Evolutionary conservation across 1,140 invertebrate species (phyloP).

Genomic region (Listronotus oregonensis): DNA sequence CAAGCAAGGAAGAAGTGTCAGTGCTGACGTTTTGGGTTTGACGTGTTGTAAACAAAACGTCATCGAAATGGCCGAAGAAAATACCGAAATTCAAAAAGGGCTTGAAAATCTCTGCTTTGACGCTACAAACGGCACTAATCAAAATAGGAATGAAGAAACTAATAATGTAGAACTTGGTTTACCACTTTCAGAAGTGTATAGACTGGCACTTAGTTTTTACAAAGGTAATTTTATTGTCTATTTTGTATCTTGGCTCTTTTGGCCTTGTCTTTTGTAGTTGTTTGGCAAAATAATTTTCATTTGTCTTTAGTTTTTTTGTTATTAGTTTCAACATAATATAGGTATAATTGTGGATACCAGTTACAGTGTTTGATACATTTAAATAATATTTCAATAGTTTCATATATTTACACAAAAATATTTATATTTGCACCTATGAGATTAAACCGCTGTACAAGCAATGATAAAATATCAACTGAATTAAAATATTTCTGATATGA

Average conservation of each 20-base stretch:
- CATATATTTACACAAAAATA: too few relatives aligned
- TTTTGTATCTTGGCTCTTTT: slow-evolving; percentile 1
- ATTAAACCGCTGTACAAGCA: too few relatives aligned
- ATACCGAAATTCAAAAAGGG: slow-evolving; percentile 42
- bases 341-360: too few relatives aligned
- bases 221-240: slow-evolving; percentile 72
- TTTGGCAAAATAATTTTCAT: too few relatives aligned
- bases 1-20: too few relatives aligned
- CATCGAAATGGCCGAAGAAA: slow-evolving; percentile 46
- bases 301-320: too few relatives aligned
- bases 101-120: slow-evolving; percentile 42
- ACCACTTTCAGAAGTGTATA: slow-evolving; percentile 79
- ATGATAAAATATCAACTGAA: too few relatives aligned
- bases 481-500: too few relatives aligned
- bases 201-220: slow-evolving; percentile 83
- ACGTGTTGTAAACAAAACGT: slow-evolving; percentile 32
- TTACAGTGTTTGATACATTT: too few relatives aligned
- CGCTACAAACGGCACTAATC: slow-evolving; percentile 19
- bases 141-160: slow-evolving; percentile 19
- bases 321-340: too few relatives aligned
- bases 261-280: neutral
- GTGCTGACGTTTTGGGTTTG: slow-evolving; percentile 7
- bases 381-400: too few relatives aligned
- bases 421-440: too few relatives aligned
- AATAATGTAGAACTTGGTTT: slow-evolving; percentile 59